phyloP scores from a whole-genome alignment of 1,140 invertebrate genomes.

The Euwallacea similis region DNA sequence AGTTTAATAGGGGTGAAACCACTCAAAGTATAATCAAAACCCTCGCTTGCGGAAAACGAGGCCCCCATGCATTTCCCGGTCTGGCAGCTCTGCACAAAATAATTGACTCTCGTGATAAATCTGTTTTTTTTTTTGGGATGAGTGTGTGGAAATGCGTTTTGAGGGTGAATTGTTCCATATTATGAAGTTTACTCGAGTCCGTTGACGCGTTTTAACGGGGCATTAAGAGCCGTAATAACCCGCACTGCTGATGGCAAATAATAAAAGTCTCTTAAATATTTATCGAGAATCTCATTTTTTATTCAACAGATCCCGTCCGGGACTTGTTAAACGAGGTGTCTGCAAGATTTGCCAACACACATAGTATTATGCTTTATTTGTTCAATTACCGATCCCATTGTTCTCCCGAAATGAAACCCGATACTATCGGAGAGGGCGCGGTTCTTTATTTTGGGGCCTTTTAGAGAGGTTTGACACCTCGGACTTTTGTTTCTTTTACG shows the following conservation, averaged over 20 bases:
- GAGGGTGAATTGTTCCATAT: background rate
- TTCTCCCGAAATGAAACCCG: constrained; percentile 31
- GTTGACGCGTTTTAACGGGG: background rate
- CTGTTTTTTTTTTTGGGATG: constrained; percentile 24
- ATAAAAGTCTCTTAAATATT: constrained; percentile 31
- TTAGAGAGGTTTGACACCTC: too few relatives aligned
- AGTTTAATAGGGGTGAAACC: constrained; percentile 56
- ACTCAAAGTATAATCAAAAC: constrained; percentile 55
- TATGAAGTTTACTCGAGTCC: background rate
- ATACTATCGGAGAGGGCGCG: constrained; percentile 13
- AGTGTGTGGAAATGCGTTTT: constrained; percentile 8
- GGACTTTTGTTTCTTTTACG: too few relatives aligned
- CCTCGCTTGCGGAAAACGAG: constrained; percentile 39
- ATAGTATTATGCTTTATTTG: constrained; percentile 30
- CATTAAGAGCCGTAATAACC: background rate
- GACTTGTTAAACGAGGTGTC: constrained; percentile 35
- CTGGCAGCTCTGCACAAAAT: constrained; percentile 31
- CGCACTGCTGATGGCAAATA: constrained; percentile 13
- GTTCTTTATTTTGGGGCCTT: constrained; percentile 10
- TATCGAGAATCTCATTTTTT: constrained; percentile 33
- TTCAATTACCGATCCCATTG: constrained; percentile 33
- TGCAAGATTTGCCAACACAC: constrained; percentile 35
- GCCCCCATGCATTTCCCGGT: constrained; percentile 30
- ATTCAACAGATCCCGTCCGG: constrained; percentile 31
- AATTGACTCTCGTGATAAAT: constrained; percentile 37